phyloP scores from a whole-genome alignment of 2,888 invertebrate genomes.

The Netelia inedita region DNA sequence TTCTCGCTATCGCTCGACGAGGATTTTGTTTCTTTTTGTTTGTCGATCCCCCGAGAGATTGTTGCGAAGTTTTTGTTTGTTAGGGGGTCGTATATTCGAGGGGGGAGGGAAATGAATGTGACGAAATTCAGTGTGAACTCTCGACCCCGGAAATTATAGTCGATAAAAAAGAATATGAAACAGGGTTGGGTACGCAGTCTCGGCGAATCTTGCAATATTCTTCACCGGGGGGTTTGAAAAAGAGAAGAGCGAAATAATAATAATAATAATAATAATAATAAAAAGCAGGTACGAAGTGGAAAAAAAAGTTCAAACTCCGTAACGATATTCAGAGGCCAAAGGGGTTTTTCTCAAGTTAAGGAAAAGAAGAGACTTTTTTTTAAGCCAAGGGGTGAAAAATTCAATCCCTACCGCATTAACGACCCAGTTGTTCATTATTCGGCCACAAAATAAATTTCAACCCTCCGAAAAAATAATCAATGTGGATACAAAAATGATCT shows the following conservation, averaged over 20 bases:
- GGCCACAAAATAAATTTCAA: no score
- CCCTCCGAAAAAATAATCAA: no score
- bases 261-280: neutral
- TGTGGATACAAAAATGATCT: no score
- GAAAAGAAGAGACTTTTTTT: constrained; percentile 13
- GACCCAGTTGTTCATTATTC: constrained; percentile 40
- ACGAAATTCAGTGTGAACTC: neutral
- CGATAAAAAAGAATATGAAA: neutral
- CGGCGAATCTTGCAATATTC: neutral
- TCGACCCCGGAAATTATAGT: neutral
- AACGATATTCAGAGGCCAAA: constrained; percentile 32
- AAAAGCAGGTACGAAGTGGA: neutral
- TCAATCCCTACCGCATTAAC: no score
- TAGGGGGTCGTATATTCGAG: no score
- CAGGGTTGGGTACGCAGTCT: constrained; percentile 1
- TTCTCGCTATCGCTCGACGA: neutral
- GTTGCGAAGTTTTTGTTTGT: no score
- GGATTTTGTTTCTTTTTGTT: neutral
- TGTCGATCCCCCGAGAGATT: neutral
- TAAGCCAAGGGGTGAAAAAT: no score
- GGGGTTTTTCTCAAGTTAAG: constrained; percentile 1
- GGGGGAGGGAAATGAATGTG: neutral
- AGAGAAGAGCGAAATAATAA: neutral
- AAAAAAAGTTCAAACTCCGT: constrained; percentile 17
- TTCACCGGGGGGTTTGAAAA: neutral